phyloP scores from a whole-genome alignment of 1,140 invertebrate genomes.

The Telenomus remus region DNA sequence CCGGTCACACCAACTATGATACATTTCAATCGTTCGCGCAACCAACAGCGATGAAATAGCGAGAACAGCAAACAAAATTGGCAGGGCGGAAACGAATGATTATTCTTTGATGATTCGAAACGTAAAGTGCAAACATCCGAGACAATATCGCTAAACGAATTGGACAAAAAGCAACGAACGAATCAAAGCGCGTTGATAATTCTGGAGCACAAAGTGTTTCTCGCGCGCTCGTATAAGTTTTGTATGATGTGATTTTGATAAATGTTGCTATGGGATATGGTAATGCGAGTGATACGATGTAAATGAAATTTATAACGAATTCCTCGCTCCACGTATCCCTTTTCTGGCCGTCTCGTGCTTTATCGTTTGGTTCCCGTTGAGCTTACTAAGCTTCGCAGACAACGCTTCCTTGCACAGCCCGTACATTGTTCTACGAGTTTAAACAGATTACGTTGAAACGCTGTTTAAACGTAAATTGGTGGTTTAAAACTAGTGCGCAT shows the following conservation, averaged over 20 bases:
- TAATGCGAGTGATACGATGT: slow-evolving; percentile 59
- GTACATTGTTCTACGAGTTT: slow-evolving; percentile 71
- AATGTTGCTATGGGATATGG: slow-evolving; percentile 56
- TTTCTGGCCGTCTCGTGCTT: slow-evolving; percentile 63
- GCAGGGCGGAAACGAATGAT: too few relatives aligned
- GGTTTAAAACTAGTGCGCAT: slow-evolving; percentile 59
- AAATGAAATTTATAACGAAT: slow-evolving; percentile 61
- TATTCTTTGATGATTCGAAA: too few relatives aligned
- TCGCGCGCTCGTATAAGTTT: slow-evolving; percentile 11
- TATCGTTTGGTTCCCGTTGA: slow-evolving; percentile 65
- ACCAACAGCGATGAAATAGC: too few relatives aligned
- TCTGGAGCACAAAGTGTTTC: background rate
- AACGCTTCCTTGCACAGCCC: slow-evolving; percentile 60
- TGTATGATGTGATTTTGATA: slow-evolving; percentile 51
- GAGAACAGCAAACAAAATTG: too few relatives aligned
- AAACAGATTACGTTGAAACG: slow-evolving; percentile 70
- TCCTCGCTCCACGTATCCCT: slow-evolving; percentile 54
- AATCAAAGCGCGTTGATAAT: slow-evolving; percentile 5
- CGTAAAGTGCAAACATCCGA: too few relatives aligned
- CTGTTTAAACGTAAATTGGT: slow-evolving; percentile 72
- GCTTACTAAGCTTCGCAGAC: slow-evolving; percentile 69
- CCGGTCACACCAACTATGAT: too few relatives aligned
- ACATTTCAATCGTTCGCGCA: too few relatives aligned
- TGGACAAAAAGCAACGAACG: background rate
- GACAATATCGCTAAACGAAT: background rate